Evolutionary conservation across 30 jellyfish, hydroid and myxozoan genomes (phyloP).

Genomic region (Chrysaora quinquecirrha): DNA sequence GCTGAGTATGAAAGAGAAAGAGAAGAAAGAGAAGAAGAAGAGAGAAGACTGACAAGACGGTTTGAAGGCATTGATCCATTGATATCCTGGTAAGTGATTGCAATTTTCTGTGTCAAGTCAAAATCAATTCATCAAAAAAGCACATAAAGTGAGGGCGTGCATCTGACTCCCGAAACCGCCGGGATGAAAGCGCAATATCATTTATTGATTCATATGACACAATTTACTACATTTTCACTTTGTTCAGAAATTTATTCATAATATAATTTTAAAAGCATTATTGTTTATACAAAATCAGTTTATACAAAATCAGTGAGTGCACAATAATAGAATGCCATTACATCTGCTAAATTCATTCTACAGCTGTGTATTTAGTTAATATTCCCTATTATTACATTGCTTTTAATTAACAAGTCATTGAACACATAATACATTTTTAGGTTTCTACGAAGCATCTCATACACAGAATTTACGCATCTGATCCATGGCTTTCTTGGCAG

Average conservation of each 20-base stretch:
- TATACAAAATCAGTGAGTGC: background rate
- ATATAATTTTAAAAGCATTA: no score
- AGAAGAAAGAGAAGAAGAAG: background rate
- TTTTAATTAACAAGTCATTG: no score
- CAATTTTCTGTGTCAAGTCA: background rate
- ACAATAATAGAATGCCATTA: no score
- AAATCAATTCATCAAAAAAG: background rate
- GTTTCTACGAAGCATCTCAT: conserved; percentile 37
- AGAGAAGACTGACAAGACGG: background rate
- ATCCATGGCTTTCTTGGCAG: conserved; percentile 61
- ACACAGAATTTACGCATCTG: conserved; percentile 37
- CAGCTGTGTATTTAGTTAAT: background rate
- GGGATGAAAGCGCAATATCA: no score
- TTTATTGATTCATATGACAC: background rate
- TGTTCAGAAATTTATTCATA: background rate
- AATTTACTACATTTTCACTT: background rate
- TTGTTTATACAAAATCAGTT: background rate
- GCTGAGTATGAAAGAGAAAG: background rate
- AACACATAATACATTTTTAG: no score
- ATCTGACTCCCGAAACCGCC: background rate
- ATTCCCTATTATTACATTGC: background rate
- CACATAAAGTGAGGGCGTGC: background rate
- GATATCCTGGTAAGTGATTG: background rate
- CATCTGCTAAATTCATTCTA: background rate
- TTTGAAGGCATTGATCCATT: background rate